Base-by-base conservation (phyloP, 1,140 invertebrate genomes). In the Papilio xuthus region DNA sequence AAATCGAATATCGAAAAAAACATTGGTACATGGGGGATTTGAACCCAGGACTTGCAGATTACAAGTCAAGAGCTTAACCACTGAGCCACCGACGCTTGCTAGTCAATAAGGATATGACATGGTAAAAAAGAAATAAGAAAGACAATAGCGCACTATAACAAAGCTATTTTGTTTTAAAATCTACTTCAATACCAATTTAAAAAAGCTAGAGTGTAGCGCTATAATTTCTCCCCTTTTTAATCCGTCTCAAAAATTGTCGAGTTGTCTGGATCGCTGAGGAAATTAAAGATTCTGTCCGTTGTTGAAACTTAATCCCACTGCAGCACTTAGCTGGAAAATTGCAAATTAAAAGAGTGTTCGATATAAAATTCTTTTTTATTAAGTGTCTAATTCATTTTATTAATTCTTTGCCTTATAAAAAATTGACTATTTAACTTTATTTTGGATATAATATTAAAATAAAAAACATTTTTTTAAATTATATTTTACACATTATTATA, bases 241-340 rank as follows among this genome's bases (percentile, higher is more conserved):
- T 84, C 81, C 74, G 82, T 87, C 85, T 86, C 84, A 80, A 89
- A 89, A 87, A 89, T 89, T 84, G 84, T 83, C 82, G 79, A 82
- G 56, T 60, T 83, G 82, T 83, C 83, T 80, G 87, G 80, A 85
- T 89, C 86, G 85, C 87, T 84, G 82, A 90, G 89, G 90, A 91
- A 90, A 91, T 91, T 91, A 90, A 91, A 91, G 87, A 90, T 90
- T 90, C 90, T 91, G 89, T 90, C 89, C 88, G 84, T 84, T 78
- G 83, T 84, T 87, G 88, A 85, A 86, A 90, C 89, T 91, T 90
- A 90, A 91, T 91, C 88, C 84, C 84, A 78, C 82, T 75, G 89
- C 88, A 89, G 89, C 89, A 90, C 85, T 90, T 88, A 88, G 84
- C 84, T 84, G 82, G 89, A 90, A 90, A 90, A 91, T 90, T 91